Base-by-base conservation (phyloP, 2,888 invertebrate species). In the Drosophila cognata region DNA sequence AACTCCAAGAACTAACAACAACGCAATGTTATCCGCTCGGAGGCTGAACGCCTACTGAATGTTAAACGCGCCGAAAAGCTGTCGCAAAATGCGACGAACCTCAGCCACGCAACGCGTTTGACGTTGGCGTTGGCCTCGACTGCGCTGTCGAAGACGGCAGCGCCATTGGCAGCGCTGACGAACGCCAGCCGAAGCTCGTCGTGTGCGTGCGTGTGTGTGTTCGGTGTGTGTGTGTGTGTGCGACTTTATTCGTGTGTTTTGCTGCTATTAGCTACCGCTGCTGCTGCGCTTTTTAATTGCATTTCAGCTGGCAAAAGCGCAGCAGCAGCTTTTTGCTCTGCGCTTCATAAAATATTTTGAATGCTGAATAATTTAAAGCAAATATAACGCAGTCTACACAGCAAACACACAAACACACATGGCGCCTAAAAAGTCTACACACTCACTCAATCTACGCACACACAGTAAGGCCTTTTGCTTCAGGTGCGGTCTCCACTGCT, bases 1-100 rank as follows among this genome's bases (percentile, higher is more conserved):
- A 78, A 61, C 88, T 85, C 86, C 84, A 85, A 89, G 84, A 89
- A 89, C 77, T 84, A 87, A 89, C 79, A 85, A 85, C 84, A 85
- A 85, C 91, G 84, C 86, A 90, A 91, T 92, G 92, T 92, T 92
- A 92, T 92, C 93, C 93, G 92, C 93, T 93, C 92, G 92, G 92
- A 93, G 92, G 92, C 92, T 92, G 92, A 92, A 92, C 92, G 92
- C 92, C 92, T 92, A 93, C 92, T 93, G 92, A 91, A 92, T 84
- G 90, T 82, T 80, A 62, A 77, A 71, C 77, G 84, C 86, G 83
- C 87, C 84, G 82, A 80, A 84, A 84, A 82, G 81, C 77, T 91
- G 84, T 74, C 77, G 78, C 83, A 88, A 75, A 79, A 74, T 79
- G 77, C 79, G 77, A 76, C 51, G 67, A 62, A 41, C 65, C 43